Conservation (phyloP, 2,113 vertebrate species). For the Microtus richardsoni region DNA sequence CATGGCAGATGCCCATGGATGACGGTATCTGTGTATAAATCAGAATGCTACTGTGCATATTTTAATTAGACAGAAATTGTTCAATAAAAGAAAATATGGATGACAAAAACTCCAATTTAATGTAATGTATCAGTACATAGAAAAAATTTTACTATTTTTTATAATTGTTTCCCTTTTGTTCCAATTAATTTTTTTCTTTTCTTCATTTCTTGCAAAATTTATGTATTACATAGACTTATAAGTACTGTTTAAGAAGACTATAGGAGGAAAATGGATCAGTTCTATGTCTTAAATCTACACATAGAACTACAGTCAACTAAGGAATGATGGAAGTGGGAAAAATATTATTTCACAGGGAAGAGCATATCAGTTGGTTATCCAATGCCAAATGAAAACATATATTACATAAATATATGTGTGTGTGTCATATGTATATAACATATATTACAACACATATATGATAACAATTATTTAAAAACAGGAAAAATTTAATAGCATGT, state of each 20-base stretch:
- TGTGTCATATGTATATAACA: neutral
- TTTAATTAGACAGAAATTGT: conserved; percentile 26
- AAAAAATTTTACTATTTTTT: neutral
- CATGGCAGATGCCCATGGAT: neutral
- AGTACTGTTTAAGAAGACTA: neutral
- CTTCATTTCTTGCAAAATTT: neutral
- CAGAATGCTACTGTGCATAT: neutral
- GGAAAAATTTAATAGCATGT: neutral
- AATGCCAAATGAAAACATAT: neutral
- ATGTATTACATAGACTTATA: neutral
- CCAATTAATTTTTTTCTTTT: neutral
- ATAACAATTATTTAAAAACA: neutral
- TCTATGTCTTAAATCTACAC: neutral
- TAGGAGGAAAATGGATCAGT: neutral
- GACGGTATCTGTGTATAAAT: neutral
- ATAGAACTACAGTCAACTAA: neutral
- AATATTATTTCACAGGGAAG: neutral
- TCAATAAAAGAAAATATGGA: neutral
- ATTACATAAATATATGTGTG: neutral
- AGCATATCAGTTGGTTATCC: neutral
- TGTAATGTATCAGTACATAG: neutral
- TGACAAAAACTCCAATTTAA: neutral
- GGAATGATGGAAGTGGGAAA: neutral
- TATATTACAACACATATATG: neutral
- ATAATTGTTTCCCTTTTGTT: neutral